Percentiles rank a stretch among this genome's conserved stretches.
phyloP scores from a whole-genome alignment of 1,140 invertebrate genomes.

The Cotesia glomerata region DNA sequence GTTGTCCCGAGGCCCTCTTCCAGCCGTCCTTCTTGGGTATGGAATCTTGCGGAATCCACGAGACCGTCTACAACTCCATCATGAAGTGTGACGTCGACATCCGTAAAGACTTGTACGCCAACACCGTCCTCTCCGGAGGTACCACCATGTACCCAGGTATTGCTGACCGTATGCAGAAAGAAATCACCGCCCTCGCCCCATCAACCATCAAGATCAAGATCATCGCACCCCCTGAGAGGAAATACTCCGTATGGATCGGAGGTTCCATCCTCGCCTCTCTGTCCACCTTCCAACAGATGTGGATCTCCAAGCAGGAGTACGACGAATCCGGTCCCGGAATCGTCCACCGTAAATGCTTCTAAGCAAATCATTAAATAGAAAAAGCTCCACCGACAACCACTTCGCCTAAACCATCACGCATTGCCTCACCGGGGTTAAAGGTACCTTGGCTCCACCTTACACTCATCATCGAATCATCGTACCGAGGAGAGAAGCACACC shows the following conservation, averaged over 20 bases:
- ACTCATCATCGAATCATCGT: constrained; percentile 4
- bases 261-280: constrained; percentile 85
- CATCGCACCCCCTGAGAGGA: constrained; percentile 90
- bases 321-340: constrained; percentile 85
- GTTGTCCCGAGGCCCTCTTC: constrained; percentile 91
- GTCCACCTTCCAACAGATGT: constrained; percentile 87
- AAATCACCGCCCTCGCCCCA: constrained; percentile 80
- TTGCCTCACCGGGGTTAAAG: constrained; percentile 7
- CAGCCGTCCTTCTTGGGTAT: constrained; percentile 89
- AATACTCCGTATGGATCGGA: constrained; percentile 92
- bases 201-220: constrained; percentile 92
- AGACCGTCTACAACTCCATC: constrained; percentile 90
- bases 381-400: constrained; percentile 9
- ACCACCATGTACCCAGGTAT: constrained; percentile 93
- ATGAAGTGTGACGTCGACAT: constrained; percentile 94
- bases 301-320: constrained; percentile 92
- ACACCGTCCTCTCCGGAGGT: constrained; percentile 82
- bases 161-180: constrained; percentile 84
- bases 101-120: constrained; percentile 92
- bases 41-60: constrained; percentile 83
- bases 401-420: constrained; percentile 17
- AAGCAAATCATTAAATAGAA: neutral
- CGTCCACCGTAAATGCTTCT: constrained; percentile 34
- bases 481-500: neutral
- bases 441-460: constrained; percentile 7